Percentiles rank a stretch among this genome's conserved stretches.
Conservation (phyloP, 2,113 vertebrate genomes). For the Myotis brandtii region DNA sequence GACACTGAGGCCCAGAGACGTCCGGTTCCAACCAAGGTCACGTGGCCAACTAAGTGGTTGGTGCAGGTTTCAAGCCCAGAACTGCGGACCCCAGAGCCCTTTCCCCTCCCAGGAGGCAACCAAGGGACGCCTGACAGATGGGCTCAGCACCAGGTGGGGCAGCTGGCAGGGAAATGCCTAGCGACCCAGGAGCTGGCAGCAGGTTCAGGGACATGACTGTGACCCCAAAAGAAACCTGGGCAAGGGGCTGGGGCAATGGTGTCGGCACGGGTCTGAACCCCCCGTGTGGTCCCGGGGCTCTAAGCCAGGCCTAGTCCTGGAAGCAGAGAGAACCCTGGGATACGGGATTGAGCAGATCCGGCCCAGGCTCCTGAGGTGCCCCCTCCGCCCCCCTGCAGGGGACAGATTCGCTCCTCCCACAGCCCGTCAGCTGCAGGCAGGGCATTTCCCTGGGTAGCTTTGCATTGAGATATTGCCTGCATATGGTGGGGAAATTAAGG, state of each 20-base stretch:
- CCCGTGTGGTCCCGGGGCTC: too few species aligned
- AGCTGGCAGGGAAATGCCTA: not conserved
- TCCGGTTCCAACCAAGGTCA: not conserved
- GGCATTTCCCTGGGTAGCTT: accelerated
- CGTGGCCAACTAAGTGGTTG: not conserved
- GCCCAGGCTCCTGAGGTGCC: not conserved
- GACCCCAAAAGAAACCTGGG: not conserved
- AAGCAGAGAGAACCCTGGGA: not conserved
- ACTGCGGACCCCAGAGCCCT: accelerated
- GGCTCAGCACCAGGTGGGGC: not conserved
- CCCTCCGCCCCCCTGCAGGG: not conserved
- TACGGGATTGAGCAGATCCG: not conserved
- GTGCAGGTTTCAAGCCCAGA: not conserved
- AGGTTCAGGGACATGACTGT: not conserved
- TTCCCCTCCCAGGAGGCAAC: not conserved
- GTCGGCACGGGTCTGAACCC: not conserved
- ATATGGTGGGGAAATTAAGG: constrained; percentile 30
- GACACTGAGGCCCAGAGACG: not conserved
- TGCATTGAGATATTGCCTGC: not conserved
- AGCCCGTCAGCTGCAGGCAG: not conserved
- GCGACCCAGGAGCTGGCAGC: not conserved
- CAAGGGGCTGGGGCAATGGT: not conserved
- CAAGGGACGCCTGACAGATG: accelerated
- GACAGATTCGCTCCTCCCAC: accelerated
- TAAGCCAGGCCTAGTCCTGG: too few species aligned